A percentile compares a stretch with the other conserved stretches of the same genome.
phyloP scores from a whole-genome alignment of 2,888 invertebrate species.

The Synergus laeviventris region DNA sequence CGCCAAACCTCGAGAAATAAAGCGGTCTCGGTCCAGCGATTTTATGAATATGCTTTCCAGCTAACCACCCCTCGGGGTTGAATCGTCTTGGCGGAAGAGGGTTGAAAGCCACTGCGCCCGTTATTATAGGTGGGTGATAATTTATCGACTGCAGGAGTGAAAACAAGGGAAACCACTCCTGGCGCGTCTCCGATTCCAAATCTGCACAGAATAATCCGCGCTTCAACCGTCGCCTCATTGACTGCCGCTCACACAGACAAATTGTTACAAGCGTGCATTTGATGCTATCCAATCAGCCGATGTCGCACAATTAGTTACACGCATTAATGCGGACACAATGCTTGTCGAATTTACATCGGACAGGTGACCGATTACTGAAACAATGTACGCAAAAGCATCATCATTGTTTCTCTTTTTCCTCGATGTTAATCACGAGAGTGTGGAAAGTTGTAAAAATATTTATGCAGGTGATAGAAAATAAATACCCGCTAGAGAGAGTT shows the following conservation, averaged over 20 bases:
- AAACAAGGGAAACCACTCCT: slow-evolving; percentile 65
- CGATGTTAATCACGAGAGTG: too few relatives aligned
- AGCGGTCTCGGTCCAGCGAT: slow-evolving; percentile 72
- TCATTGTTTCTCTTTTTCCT: background rate
- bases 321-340: background rate
- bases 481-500: background rate
- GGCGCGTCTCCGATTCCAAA: slow-evolving; percentile 48
- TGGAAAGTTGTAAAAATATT: too few relatives aligned
- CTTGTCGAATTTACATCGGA: slow-evolving; percentile 3
- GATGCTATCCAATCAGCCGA: slow-evolving; percentile 15
- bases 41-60: slow-evolving; percentile 74
- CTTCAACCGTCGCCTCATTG: slow-evolving; percentile 4
- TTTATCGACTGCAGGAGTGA: slow-evolving; percentile 60
- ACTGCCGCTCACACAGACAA: slow-evolving; percentile 11
- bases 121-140: slow-evolving; percentile 65
- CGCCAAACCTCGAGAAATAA: slow-evolving; percentile 64
- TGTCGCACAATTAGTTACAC: slow-evolving; percentile 23
- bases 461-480: too few relatives aligned
- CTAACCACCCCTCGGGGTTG: slow-evolving; percentile 61
- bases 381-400: background rate
- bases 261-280: slow-evolving; percentile 24
- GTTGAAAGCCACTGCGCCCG: slow-evolving; percentile 58
- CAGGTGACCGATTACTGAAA: background rate
- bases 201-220: slow-evolving; percentile 50
- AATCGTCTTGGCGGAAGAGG: slow-evolving; percentile 57